Base-by-base conservation (phyloP, 64 coral and sea anemone species). In the Anthopleura sola region DNA sequence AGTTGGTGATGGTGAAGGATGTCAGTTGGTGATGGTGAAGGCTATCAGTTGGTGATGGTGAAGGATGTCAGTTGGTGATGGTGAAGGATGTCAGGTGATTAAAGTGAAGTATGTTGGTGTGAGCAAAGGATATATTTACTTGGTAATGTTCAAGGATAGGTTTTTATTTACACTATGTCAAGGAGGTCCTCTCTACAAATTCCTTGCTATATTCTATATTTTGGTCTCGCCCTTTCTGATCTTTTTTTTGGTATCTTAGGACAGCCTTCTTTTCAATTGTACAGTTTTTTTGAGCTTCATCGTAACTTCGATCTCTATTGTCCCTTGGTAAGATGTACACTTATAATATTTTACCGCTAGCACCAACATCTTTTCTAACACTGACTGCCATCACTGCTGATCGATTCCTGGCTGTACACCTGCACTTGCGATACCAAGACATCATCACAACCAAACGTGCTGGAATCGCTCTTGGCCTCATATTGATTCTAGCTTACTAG, bases 321-420 rank as follows among this genome's bases (percentile, higher is more conserved):
- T 17, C 11, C 9, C 1, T 34, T 33, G 74, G 74, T 36, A 37
- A 37, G 1, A 1, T 76, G 1, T 76, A 36, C 74, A 37, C 8
- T 3, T 76, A 16, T 16, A 39, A 31, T 14, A 37, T 31, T 1
- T 3, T 76, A 62, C 74, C 74, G 16, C 31, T 76, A 1, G 31
- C 12, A 37, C 9, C 74, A 37, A n/a, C 36, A n/a, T 76, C 74
- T 24, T 76, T 76, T 37, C 19, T 76, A 19, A 76, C 74, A 4
- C 32, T 76, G 16, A 76, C 32, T 37, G 74, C 74, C 74, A 76
- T 76, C 74, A 76, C 37, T 37, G 74, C 16, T 76, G 74, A 76
- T 76, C 74, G 58, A 62, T 62, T 56, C 19, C 54, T 56, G 54
- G 68, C 68, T 29, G 33, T 74, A 31, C 24, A 26, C n/a, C 24